phyloP scores from a whole-genome alignment of 1,140 invertebrate species.

The Paralvinella palmiformis region DNA sequence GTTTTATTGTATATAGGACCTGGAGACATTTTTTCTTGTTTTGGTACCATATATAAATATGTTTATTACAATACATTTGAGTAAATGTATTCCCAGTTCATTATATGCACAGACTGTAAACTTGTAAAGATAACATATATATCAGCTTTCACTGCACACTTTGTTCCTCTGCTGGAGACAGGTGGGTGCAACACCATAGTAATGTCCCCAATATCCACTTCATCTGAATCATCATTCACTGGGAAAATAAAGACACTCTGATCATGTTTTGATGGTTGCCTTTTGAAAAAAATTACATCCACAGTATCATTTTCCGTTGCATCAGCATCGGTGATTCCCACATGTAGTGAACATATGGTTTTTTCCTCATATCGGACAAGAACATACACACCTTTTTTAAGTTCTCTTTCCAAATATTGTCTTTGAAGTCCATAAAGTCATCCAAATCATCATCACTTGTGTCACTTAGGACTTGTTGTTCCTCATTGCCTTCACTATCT shows the following conservation, averaged over 20 bases:
- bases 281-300: not conserved
- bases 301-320: not conserved
- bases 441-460: constrained; percentile 3
- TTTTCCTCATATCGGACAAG: not conserved
- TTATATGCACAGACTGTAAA: too few species aligned
- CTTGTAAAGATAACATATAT: too few species aligned
- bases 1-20: too few species aligned
- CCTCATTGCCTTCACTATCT: not conserved
- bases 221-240: not conserved
- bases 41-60: too few species aligned
- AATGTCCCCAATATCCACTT: not conserved
- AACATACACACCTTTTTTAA: not conserved
- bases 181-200: not conserved
- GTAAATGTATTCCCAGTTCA: too few species aligned
- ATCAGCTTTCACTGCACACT: not conserved
- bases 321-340: not conserved
- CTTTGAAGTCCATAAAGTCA: not conserved
- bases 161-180: not conserved
- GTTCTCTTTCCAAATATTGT: constrained; percentile 2
- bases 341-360: not conserved
- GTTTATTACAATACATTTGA: too few species aligned
- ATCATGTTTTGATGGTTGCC: not conserved
- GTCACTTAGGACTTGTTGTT: not conserved
- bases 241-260: not conserved
- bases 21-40: too few species aligned